Percentiles rank a stretch among this genome's conserved stretches.
Conservation (phyloP, 2,113 vertebrate species). For the Marmota monax region DNA sequence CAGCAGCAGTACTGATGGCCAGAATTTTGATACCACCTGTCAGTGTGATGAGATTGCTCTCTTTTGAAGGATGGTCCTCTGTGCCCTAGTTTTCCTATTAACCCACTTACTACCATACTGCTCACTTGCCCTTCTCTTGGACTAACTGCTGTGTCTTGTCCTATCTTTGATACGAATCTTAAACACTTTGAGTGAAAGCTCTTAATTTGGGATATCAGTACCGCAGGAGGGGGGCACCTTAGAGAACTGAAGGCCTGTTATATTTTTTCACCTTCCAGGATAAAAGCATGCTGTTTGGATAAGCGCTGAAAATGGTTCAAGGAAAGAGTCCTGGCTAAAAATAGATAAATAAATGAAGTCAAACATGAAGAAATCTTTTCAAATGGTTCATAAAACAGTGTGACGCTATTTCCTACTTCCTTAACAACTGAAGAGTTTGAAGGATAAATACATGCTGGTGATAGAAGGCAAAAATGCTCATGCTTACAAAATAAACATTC, state of each 20-base stretch:
- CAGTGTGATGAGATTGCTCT: conserved; percentile 57
- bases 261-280: conserved; percentile 68
- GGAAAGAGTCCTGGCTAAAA: conserved; percentile 75
- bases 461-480: conserved; percentile 33
- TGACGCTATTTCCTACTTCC: conserved; percentile 50
- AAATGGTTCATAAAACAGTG: conserved; percentile 71
- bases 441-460: conserved; percentile 60
- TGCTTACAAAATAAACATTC: conserved; percentile 57
- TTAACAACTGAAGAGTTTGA: conserved; percentile 67
- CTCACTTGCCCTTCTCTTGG: conserved; percentile 56
- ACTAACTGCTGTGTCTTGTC: conserved; percentile 78
- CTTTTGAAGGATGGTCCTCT: conserved; percentile 54
- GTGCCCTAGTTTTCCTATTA: conserved; percentile 78
- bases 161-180: conserved; percentile 75
- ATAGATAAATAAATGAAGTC: conserved; percentile 78
- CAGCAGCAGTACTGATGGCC: not conserved
- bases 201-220: conserved; percentile 77
- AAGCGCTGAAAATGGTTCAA: conserved; percentile 73
- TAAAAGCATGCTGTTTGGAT: conserved; percentile 82
- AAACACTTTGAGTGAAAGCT: conserved; percentile 67
- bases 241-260: conserved; percentile 71
- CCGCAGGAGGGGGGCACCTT: conserved; percentile 60
- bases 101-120: conserved; percentile 63
- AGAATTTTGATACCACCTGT: conserved; percentile 47
- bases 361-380: conserved; percentile 70